A percentile compares a stretch with the other conserved stretches of the same genome.
Evolutionary conservation across 30 jellyfish, hydroid and myxozoan genomes (phyloP).

Genomic region (Sanderia malayensis): DNA sequence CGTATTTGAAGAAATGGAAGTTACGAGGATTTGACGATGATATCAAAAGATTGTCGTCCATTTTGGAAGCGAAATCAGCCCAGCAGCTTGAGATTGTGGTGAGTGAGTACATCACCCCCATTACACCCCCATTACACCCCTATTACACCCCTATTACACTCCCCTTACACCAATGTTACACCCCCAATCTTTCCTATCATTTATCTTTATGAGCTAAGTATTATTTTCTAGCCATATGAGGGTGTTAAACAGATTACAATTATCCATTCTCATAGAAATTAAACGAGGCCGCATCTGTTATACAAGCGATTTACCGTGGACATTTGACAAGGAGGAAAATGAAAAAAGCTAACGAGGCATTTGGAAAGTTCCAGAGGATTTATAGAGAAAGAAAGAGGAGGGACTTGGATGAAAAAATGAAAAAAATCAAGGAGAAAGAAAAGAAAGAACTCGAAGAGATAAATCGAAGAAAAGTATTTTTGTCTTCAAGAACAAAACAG

Average conservation of each 20-base stretch:
- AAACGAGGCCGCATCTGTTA: conserved; percentile 59
- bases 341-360: conserved; percentile 43
- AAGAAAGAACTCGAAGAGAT: conserved; percentile 32
- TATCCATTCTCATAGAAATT: too few species aligned
- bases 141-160: too few species aligned
- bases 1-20: conserved; percentile 57
- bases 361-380: conserved; percentile 61
- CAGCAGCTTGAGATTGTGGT: conserved; percentile 59
- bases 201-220: too few species aligned
- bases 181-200: too few species aligned
- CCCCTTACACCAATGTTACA: too few species aligned
- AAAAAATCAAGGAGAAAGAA: conserved; percentile 10
- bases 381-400: conserved; percentile 36
- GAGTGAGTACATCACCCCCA: too few species aligned
- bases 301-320: conserved; percentile 75
- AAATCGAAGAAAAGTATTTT: conserved; percentile 54
- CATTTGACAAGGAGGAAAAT: conserved; percentile 39
- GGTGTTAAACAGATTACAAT: too few species aligned
- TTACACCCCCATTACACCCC: too few species aligned
- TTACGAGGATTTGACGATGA: conserved; percentile 63
- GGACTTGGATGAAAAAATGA: conserved; percentile 1
- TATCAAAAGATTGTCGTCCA: conserved; percentile 25
- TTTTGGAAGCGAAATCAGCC: conserved; percentile 58
- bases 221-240: too few species aligned
- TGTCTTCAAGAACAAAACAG: conserved; percentile 61